phyloP scores from a whole-genome alignment of 2,797 vertebrate species.

The Danio jaintianensis region DNA sequence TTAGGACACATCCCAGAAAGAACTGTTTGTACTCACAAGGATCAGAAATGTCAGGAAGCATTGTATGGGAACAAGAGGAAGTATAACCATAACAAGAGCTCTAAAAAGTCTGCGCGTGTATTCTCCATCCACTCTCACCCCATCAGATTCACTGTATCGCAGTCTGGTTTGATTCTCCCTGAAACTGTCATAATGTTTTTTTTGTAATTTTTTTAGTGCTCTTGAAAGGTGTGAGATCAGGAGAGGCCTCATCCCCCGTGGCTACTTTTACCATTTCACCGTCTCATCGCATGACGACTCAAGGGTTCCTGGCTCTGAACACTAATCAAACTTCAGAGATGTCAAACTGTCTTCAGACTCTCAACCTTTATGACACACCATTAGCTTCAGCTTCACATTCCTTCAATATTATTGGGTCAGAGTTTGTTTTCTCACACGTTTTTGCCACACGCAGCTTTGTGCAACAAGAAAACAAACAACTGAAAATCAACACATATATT shows the following conservation, averaged over 20 bases:
- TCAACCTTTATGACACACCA: neutral
- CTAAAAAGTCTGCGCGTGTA: neutral
- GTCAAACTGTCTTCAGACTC: neutral
- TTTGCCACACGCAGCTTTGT: neutral
- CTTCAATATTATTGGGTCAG: slow-evolving; percentile 4
- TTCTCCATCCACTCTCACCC: slow-evolving; percentile 1
- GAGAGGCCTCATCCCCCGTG: neutral
- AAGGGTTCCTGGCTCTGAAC: neutral
- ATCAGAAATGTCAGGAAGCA: neutral
- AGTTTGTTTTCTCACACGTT: neutral
- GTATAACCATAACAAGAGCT: neutral
- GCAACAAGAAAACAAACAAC: neutral
- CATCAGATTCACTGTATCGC: slow-evolving; percentile 17
- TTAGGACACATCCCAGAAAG: neutral
- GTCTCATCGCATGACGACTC: neutral
- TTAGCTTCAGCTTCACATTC: slow-evolving; percentile 9
- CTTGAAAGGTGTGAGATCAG: neutral
- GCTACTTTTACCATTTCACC: neutral
- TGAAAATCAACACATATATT: neutral
- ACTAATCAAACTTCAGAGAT: slow-evolving; percentile 1
- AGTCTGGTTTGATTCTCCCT: neutral
- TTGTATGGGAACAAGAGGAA: neutral
- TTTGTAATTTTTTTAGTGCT: neutral
- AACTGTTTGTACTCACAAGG: neutral
- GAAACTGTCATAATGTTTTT: neutral